Evolutionary conservation across 64 coral and sea anemone genomes (phyloP).

Genomic region (Pocillopora verrucosa): DNA sequence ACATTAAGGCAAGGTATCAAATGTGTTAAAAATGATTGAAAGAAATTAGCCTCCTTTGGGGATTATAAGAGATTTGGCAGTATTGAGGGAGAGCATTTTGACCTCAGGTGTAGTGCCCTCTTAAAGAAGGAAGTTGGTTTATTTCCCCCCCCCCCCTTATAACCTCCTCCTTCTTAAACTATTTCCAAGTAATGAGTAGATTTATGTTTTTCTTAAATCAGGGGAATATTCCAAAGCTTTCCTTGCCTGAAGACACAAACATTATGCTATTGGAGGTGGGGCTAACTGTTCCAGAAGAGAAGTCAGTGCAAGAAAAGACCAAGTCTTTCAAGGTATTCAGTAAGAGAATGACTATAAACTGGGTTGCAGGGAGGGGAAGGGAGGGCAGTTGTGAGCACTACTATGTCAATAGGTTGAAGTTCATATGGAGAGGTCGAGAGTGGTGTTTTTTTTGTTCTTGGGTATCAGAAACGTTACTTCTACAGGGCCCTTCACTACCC

Average conservation of each 20-base stretch:
- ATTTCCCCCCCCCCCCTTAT: no score
- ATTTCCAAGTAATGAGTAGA: not conserved
- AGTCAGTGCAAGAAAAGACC: not conserved
- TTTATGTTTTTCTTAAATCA: not conserved
- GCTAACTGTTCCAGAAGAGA: not conserved
- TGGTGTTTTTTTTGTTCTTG: no score
- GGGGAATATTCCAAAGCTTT: slow-evolving; percentile 48
- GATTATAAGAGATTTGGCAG: not conserved
- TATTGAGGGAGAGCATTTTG: not conserved
- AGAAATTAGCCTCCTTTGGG: no score
- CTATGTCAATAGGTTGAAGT: no score
- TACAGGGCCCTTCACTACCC: no score
- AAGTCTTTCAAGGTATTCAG: not conserved
- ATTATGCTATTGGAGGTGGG: not conserved
- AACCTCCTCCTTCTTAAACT: not conserved
- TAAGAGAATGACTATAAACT: not conserved
- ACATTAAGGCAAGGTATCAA: not conserved
- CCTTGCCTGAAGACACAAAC: not conserved
- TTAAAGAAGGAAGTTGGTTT: no score
- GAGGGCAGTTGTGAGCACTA: no score
- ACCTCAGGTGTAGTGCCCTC: not conserved
- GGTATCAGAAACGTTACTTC: no score
- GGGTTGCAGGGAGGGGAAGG: no score
- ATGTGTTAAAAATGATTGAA: no score
- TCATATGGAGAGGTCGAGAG: no score